A percentile compares a stretch with the other conserved stretches of the same genome.
Evolutionary conservation across 2,888 invertebrate genomes (phyloP).

Genomic region (Silvanus unidentatus): DNA sequence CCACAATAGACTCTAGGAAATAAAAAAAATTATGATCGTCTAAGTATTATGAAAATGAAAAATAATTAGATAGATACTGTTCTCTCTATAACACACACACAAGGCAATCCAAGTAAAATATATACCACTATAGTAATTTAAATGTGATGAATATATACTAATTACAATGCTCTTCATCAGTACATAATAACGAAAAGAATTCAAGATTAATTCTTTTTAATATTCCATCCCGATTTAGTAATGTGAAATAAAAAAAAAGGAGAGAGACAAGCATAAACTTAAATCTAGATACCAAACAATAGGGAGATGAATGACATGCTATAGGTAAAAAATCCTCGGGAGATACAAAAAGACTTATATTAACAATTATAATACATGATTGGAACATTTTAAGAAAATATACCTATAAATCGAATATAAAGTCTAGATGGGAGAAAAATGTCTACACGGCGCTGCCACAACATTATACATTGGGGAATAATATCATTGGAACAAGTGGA

Average conservation of each 20-base stretch:
- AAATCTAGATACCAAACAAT: conserved; percentile 27
- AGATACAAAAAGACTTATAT: conserved; percentile 31
- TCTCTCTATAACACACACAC: too few relatives aligned
- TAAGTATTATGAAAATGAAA: too few relatives aligned
- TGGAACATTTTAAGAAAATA: conserved; percentile 40
- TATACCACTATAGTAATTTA: conserved; percentile 2
- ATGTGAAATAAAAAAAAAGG: conserved; percentile 2
- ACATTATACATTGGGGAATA: neutral
- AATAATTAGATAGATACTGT: too few relatives aligned
- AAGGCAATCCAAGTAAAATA: too few relatives aligned
- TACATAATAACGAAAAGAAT: conserved; percentile 6
- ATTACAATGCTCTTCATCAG: conserved; percentile 3
- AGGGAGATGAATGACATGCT: conserved; percentile 29
- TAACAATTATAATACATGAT: conserved; percentile 42
- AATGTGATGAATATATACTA: conserved; percentile 5
- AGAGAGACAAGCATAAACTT: conserved; percentile 5
- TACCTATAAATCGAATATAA: conserved; percentile 34
- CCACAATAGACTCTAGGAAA: too few relatives aligned
- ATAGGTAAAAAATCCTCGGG: conserved; percentile 24
- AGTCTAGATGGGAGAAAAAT: conserved; percentile 14
- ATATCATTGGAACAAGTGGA: too few relatives aligned
- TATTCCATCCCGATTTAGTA: conserved; percentile 7
- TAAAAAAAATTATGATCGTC: too few relatives aligned
- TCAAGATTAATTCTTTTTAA: conserved; percentile 7
- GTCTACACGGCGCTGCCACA: conserved; percentile 14